Evolutionary conservation across 2,113 vertebrate genomes (phyloP).

Genomic region (Zapornia atra): DNA sequence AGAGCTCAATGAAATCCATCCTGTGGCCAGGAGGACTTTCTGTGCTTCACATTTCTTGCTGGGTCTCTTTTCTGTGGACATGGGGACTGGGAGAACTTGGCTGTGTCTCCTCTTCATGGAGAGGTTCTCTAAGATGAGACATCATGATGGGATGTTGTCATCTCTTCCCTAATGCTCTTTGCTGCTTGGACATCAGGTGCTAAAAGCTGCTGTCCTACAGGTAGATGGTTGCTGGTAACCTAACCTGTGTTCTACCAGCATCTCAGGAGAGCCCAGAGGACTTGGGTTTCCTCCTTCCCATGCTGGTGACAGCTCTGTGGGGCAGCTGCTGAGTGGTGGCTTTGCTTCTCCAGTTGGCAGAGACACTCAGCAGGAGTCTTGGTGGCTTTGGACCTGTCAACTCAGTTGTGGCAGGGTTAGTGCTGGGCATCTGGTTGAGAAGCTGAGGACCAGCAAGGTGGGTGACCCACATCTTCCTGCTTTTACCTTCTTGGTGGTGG

Average conservation of each 20-base stretch:
- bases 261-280: not conserved
- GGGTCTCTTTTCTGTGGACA: not conserved
- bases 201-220: not conserved
- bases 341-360: not conserved
- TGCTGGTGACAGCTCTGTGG: not conserved
- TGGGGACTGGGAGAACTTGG: not conserved
- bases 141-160: too few species aligned
- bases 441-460: not conserved
- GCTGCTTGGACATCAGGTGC: not conserved
- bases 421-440: not conserved
- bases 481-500: not conserved
- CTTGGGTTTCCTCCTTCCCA: not conserved
- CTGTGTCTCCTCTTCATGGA: not conserved
- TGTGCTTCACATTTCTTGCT: not conserved
- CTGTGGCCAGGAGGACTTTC: not conserved
- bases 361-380: not conserved
- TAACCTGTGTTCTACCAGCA: not conserved
- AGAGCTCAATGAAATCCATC: not conserved
- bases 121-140: not conserved
- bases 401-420: not conserved
- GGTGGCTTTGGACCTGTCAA: not conserved
- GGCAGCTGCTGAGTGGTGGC: not conserved
- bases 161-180: accelerated
- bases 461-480: not conserved
- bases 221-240: not conserved